A percentile compares a stretch with the other conserved stretches of the same genome.
Evolutionary conservation across 1,140 invertebrate genomes (phyloP).

Genomic region (Aphaenogaster ashmeadi): DNA sequence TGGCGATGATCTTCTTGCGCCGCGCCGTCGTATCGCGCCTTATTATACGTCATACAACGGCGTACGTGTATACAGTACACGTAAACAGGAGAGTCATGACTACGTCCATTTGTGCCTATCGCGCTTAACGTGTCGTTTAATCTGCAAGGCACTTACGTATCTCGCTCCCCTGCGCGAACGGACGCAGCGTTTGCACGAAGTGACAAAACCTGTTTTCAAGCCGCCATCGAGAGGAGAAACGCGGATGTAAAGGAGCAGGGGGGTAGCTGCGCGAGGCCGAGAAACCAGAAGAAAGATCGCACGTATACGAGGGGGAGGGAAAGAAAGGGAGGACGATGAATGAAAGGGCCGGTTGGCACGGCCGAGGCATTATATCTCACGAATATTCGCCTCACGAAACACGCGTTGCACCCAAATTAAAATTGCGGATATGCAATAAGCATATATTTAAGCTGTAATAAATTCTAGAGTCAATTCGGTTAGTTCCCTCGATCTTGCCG

Average conservation of each 20-base stretch:
- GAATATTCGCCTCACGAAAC: slow-evolving; percentile 12
- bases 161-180: background rate
- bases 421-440: slow-evolving; percentile 18
- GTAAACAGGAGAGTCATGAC: slow-evolving; percentile 28
- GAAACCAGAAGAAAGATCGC: slow-evolving; percentile 27
- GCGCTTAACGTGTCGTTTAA: slow-evolving; percentile 58
- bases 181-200: slow-evolving; percentile 35
- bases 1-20: slow-evolving; percentile 7
- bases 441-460: background rate
- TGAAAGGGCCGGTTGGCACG: slow-evolving; percentile 28
- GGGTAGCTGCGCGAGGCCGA: slow-evolving; percentile 7
- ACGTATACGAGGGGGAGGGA: background rate
- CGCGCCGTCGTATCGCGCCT: slow-evolving; percentile 20
- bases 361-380: slow-evolving; percentile 34
- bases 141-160: slow-evolving; percentile 26
- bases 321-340: slow-evolving; percentile 28
- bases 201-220: slow-evolving; percentile 56
- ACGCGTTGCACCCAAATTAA: slow-evolving; percentile 25
- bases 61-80: background rate
- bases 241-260: slow-evolving; percentile 22
- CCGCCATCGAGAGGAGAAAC: slow-evolving; percentile 48
- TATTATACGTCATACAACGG: slow-evolving; percentile 20
- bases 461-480: background rate
- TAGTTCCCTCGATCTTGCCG: background rate
- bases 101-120: slow-evolving; percentile 48